These are phyloP conservation scores for Platichthys stellatus DNA, from an alignment of 2,113 vertebrate species.

Conservation along the genomic window DNA sequence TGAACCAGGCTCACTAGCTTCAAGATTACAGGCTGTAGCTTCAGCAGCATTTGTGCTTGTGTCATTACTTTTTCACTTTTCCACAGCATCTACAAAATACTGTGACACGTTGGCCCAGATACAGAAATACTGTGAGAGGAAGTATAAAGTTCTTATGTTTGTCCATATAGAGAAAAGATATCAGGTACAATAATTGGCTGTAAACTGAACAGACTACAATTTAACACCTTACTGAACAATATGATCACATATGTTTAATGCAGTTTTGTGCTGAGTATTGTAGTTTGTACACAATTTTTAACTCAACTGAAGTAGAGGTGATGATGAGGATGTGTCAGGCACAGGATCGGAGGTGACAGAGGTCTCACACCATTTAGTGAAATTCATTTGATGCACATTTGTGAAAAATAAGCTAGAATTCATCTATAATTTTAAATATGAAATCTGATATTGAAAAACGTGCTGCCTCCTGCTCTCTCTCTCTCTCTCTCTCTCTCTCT, in stretches of 20 bases:
- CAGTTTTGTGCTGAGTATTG: no score
- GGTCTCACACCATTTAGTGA: not conserved
- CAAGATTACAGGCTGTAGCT: conserved; percentile 18
- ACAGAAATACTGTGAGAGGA: not conserved
- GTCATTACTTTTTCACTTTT: conserved; percentile 52
- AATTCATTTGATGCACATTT: not conserved
- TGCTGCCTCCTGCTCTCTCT: not conserved
- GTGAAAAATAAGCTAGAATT: not conserved
- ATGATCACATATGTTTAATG: no score
- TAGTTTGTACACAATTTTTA: not conserved
- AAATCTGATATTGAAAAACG: not conserved
- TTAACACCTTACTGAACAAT: no score
- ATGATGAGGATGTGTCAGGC: not conserved
- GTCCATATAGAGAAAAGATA: not conserved
- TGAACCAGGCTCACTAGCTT: conserved; percentile 27
- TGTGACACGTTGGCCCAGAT: conserved; percentile 53
- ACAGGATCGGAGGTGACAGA: not conserved
- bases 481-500: not conserved
- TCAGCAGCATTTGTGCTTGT: conserved; percentile 60
- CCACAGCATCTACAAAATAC: conserved; percentile 36
- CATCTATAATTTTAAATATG: conserved; percentile 2
- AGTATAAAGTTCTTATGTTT: not conserved
- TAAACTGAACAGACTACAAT: no score
- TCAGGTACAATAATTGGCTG: no score
- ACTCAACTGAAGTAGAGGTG: not conserved